These are phyloP conservation scores for Datnioides undecimradiatus DNA, from an alignment of 2,113 vertebrate genomes.

Conservation along the genomic window DNA sequence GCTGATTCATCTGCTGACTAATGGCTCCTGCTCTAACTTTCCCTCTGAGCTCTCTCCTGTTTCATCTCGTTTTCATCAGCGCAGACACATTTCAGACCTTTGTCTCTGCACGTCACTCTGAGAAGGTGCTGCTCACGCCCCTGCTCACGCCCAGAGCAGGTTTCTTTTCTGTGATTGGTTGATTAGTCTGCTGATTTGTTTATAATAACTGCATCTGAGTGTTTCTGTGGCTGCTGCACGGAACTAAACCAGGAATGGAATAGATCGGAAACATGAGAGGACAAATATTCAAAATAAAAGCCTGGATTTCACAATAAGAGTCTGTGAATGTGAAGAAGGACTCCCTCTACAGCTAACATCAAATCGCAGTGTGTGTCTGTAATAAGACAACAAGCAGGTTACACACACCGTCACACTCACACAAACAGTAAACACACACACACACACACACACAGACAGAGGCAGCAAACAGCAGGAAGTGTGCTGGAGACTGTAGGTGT, in stretches of 20 bases:
- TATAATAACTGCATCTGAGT: not conserved
- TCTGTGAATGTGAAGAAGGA: too few species aligned
- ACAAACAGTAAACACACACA: conserved; percentile 17
- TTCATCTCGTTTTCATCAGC: not conserved
- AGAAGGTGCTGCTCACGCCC: not conserved
- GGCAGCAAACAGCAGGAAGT: conserved; percentile 70
- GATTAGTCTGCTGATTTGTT: not conserved
- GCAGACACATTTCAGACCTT: not conserved
- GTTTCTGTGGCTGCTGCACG: too few species aligned
- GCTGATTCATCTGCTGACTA: too few species aligned
- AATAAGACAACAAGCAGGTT: conserved; percentile 1
- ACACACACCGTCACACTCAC: not conserved
- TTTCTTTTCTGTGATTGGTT: not conserved
- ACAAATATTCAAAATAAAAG: too few species aligned
- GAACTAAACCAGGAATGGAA: too few species aligned
- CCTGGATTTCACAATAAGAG: too few species aligned
- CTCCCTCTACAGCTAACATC: too few species aligned
- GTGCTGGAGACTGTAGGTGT: conserved; percentile 52
- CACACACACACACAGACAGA: conserved; percentile 7
- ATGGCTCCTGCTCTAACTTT: not conserved
- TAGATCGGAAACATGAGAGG: too few species aligned
- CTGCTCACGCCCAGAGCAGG: too few species aligned
- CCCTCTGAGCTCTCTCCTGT: not conserved
- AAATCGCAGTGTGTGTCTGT: conserved; percentile 33
- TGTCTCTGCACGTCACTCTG: not conserved